phyloP scores from a whole-genome alignment of 2,888 invertebrate species.

The Seira ritae region DNA sequence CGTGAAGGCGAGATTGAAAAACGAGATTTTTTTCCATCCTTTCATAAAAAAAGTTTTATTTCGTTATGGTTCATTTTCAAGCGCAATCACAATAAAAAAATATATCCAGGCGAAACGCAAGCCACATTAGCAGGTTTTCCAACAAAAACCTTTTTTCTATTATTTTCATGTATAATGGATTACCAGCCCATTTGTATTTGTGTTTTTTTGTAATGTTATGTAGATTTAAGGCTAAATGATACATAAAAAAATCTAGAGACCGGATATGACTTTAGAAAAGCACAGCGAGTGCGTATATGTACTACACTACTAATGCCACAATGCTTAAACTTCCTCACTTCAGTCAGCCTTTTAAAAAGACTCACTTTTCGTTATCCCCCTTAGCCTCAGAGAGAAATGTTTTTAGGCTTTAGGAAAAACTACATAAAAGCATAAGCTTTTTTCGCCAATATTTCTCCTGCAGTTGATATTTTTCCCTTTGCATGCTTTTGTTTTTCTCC shows the following conservation, averaged over 20 bases:
- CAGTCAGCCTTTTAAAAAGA: background rate
- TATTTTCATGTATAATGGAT: constrained; percentile 52
- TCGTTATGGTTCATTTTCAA: constrained; percentile 22
- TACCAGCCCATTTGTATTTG: constrained; percentile 58
- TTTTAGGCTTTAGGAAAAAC: background rate
- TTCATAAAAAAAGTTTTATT: constrained; percentile 16
- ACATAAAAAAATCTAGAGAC: constrained; percentile 31
- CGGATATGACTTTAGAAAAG: constrained; percentile 48
- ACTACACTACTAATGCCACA: too few relatives aligned
- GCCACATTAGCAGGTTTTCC: constrained; percentile 18
- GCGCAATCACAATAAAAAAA: constrained; percentile 39
- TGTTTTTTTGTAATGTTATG: constrained; percentile 53
- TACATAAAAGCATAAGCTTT: constrained; percentile 4
- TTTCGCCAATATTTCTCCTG: background rate
- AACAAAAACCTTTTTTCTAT: constrained; percentile 23
- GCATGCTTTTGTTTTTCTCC: constrained; percentile 36
- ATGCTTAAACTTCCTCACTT: too few relatives aligned
- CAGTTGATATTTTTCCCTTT: background rate
- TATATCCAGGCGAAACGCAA: background rate
- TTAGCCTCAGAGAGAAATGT: background rate
- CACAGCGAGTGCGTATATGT: too few relatives aligned
- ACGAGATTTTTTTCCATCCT: constrained; percentile 34
- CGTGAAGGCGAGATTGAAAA: constrained; percentile 43
- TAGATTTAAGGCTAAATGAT: constrained; percentile 49
- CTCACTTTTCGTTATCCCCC: background rate